Evolutionary conservation across 2,113 vertebrate species (phyloP).

Genomic region (Erinaceus europaeus): DNA sequence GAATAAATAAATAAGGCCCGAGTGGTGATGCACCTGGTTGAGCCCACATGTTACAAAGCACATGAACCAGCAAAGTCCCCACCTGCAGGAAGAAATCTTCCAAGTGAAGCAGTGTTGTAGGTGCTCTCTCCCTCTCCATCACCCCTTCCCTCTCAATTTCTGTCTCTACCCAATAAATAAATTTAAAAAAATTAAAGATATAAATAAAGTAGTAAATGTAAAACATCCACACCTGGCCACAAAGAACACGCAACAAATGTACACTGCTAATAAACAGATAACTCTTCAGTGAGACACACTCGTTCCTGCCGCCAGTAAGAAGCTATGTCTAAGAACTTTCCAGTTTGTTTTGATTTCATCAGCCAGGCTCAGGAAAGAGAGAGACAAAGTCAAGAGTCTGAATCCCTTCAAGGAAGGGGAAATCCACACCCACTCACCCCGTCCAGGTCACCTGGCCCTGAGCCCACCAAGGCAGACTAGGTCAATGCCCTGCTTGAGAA

Average conservation of each 20-base stretch:
- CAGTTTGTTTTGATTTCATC: background rate
- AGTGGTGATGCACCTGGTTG: no score
- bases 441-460: background rate
- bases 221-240: rapidly evolving
- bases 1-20: no score
- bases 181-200: no score
- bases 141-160: no score
- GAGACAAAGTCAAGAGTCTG: background rate
- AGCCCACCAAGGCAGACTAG: rapidly evolving
- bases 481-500: background rate
- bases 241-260: background rate
- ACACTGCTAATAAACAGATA: rapidly evolving
- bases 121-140: no score
- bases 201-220: no score
- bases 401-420: background rate
- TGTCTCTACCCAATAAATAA: no score
- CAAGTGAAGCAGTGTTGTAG: no score
- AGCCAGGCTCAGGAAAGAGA: background rate
- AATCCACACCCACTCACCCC: no score
- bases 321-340: background rate
- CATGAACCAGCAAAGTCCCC: no score
- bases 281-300: background rate
- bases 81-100: no score
- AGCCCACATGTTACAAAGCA: no score
- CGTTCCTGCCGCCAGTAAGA: background rate